These are phyloP conservation scores for Ianthella basta DNA, from an alignment of 37 sponge, comb jelly and placozoan species.

Conservation along the genomic window DNA sequence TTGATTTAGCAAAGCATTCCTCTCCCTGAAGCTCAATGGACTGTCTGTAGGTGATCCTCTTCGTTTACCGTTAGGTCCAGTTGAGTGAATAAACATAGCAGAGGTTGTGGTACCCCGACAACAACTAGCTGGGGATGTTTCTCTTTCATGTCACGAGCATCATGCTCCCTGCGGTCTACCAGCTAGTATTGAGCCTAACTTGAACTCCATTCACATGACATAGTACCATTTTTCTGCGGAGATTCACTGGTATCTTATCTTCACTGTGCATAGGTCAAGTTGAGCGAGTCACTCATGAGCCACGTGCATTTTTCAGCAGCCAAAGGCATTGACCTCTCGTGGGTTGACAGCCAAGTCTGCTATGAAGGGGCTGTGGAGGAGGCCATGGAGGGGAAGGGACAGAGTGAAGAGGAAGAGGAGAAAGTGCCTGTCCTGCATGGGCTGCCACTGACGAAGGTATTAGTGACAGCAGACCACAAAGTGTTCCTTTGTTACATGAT, in stretches of 20 bases:
- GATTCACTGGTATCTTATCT: too few species aligned
- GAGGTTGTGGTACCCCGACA: too few species aligned
- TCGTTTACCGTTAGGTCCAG: too few species aligned
- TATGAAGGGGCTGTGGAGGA: conserved; percentile 28
- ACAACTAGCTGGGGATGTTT: too few species aligned
- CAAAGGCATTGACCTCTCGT: conserved; percentile 92
- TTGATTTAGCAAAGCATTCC: too few species aligned
- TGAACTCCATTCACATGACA: background rate
- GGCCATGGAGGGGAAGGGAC: background rate
- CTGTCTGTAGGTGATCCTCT: too few species aligned
- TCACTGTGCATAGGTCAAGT: conserved; percentile 97
- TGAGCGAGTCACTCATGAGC: conserved; percentile 91
- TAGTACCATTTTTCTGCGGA: too few species aligned
- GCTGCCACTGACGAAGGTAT: conserved; percentile 49
- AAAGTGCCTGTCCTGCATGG: conserved; percentile 75
- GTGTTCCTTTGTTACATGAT: background rate
- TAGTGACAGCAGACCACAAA: background rate
- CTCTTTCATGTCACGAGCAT: too few species aligned
- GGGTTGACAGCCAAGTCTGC: conserved; percentile 86
- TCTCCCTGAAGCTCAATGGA: too few species aligned
- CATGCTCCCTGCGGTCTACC: too few species aligned
- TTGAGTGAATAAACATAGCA: too few species aligned
- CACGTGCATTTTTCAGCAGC: conserved; percentile 84
- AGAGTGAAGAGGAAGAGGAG: conserved; percentile 16
- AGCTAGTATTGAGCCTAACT: too few species aligned